Conservation (phyloP, 1,140 invertebrate genomes). For the Ostrea denselamellosa region DNA sequence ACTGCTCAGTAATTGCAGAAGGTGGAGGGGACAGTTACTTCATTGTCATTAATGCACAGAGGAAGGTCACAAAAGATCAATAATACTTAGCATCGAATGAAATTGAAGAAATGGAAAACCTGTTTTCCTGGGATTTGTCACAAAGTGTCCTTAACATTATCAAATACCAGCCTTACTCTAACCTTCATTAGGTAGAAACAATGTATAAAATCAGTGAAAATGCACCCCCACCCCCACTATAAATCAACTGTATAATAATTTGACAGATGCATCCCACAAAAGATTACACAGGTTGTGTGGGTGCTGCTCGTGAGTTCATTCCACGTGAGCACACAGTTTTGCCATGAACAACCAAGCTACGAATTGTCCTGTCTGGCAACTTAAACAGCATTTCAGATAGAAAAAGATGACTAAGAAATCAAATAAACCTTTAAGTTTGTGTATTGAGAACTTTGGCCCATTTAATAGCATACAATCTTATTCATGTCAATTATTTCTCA, state of each 20-base stretch:
- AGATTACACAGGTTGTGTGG: background rate
- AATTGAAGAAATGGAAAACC: no score
- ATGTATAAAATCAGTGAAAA: no score
- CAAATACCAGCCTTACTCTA: no score
- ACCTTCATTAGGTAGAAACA: no score
- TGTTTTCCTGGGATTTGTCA: no score
- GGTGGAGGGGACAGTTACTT: no score
- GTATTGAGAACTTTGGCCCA: slow-evolving; percentile 2
- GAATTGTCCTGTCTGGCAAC: background rate
- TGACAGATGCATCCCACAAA: background rate
- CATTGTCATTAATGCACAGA: no score
- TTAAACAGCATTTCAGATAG: background rate
- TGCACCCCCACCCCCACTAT: no score
- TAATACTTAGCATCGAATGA: no score
- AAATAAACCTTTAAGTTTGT: slow-evolving; percentile 4
- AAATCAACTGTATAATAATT: background rate
- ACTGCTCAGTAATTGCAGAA: no score
- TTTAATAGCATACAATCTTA: slow-evolving; percentile 12
- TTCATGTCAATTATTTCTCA: slow-evolving; percentile 34
- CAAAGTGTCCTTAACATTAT: no score
- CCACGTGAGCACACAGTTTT: background rate
- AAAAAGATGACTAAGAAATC: slow-evolving; percentile 23
- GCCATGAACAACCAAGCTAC: background rate
- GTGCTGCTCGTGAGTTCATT: background rate
- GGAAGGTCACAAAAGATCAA: no score